Evolutionary conservation across 2,888 invertebrate species (phyloP), one percentile per base, ranked within the genome.

Genomic region (Sarcophaga caerulescens): DNA sequence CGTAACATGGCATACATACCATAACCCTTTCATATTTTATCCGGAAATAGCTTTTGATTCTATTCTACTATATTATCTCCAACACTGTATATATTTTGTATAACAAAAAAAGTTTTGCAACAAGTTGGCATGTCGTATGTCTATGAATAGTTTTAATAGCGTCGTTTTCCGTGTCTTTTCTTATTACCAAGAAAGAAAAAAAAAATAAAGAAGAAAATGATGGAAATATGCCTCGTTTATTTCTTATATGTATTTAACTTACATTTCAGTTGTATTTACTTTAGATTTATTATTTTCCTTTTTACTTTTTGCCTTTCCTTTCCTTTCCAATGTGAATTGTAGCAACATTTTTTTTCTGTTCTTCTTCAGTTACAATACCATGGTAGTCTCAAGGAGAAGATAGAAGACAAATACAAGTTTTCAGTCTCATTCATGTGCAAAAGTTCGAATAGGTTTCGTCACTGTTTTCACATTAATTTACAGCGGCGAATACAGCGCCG

Each of bases 41-140:
- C 35, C 35, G 35, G 35, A 35, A 35, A 35, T 35, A 35, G 2
- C 0, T 8, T 10, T 35, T 17, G 52, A 14, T 47, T 47, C 2
- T 17, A 52, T 52, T 52, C 52, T 52, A 10, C 1, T 12, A 14
- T 3, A 14, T 14, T 52, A 5, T 52, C 10, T 35, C 8, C 35
- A 2, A 35, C 35, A 35, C 8, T 35, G 35, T 35, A 35, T 35
- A 35, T 35, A 35, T 35, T 35, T 35, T 35, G 35, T 35, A 8
- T 1, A 35, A 35, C 1, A 35, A 35, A 10, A 35, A 8, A 73
- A 45, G 85, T 84, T 81, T 85, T 88, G 89, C 89, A 87, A 89
- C 90, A 90, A 90, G 89, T 89, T 89, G 87, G 87, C 89, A 88
- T 89, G 90, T 90, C 88, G 87, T 89, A 88, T 88, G 88, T 88